Evolutionary conservation across 2,888 invertebrate genomes (phyloP).

Genomic region (Corythucha ciliata): DNA sequence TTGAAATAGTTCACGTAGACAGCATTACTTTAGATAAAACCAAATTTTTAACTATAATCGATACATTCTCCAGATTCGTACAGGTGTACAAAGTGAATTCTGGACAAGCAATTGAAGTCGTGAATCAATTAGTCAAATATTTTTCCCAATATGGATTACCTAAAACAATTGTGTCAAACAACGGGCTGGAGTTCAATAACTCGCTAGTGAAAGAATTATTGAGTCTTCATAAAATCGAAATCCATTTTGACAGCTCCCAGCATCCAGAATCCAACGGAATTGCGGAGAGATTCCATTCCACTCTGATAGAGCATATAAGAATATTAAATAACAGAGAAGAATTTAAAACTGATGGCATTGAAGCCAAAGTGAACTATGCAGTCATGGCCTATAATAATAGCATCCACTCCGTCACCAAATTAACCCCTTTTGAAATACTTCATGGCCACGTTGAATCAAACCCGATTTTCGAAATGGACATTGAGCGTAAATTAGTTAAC

Average conservation of each 20-base stretch:
- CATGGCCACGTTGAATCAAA: background rate
- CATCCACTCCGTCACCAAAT: slow-evolving; percentile 10
- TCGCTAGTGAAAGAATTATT: slow-evolving; percentile 18
- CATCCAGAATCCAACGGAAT: slow-evolving; percentile 16
- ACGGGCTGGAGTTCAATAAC: slow-evolving; percentile 19
- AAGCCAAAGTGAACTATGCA: slow-evolving; percentile 12
- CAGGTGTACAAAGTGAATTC: slow-evolving; percentile 19
- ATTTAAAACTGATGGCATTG: slow-evolving; percentile 2
- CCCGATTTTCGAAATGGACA: slow-evolving; percentile 3
- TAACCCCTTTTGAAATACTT: slow-evolving; percentile 9
- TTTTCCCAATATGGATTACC: slow-evolving; percentile 13
- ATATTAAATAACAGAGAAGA: slow-evolving; percentile 11
- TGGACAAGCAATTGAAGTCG: slow-evolving; percentile 11
- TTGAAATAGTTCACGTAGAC: slow-evolving; percentile 20
- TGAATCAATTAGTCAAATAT: slow-evolving; percentile 11
- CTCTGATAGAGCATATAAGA: slow-evolving; percentile 16
- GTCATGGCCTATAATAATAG: slow-evolving; percentile 20
- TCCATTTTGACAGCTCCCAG: slow-evolving; percentile 15
- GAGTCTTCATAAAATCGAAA: slow-evolving; percentile 14
- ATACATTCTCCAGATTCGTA: slow-evolving; percentile 19
- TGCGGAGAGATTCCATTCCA: slow-evolving; percentile 19
- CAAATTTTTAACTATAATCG: slow-evolving; percentile 21
- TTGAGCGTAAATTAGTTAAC: background rate
- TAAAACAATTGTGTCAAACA: slow-evolving; percentile 10
- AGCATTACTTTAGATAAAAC: slow-evolving; percentile 11